Conservation (phyloP, 1,140 invertebrate species). For the Halictus rubicundus region DNA sequence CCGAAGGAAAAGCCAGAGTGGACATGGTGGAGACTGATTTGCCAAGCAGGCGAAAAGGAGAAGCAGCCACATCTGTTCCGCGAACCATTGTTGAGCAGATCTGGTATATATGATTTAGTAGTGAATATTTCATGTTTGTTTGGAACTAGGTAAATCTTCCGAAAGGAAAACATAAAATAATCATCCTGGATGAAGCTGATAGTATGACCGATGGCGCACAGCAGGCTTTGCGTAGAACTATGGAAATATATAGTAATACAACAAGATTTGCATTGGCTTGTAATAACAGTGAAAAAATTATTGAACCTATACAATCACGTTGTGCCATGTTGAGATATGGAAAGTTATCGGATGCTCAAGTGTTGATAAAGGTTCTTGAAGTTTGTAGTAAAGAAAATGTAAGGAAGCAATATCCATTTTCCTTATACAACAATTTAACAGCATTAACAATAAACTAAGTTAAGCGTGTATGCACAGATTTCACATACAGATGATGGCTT, state of each 20-base stretch:
- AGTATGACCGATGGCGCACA: slow-evolving; percentile 99
- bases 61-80: too few relatives aligned
- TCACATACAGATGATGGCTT: slow-evolving; percentile 96
- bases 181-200: slow-evolving; percentile 99
- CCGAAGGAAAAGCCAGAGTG: too few relatives aligned
- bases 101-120: background rate
- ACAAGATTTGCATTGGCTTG: slow-evolving; percentile 99
- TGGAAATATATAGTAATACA: slow-evolving; percentile 99
- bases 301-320: slow-evolving; percentile 99
- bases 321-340: slow-evolving; percentile 98
- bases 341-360: slow-evolving; percentile 93
- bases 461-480: slow-evolving; percentile 71
- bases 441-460: background rate
- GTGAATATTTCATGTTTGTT: background rate
- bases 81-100: too few relatives aligned
- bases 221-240: slow-evolving; percentile 97
- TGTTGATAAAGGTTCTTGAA: slow-evolving; percentile 90
- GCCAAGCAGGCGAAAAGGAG: too few relatives aligned
- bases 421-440: background rate
- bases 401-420: background rate
- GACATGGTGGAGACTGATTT: too few relatives aligned
- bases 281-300: slow-evolving; percentile 99
- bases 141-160: slow-evolving; percentile 90
- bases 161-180: slow-evolving; percentile 96
- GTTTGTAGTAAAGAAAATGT: slow-evolving; percentile 89